These are phyloP conservation scores for Heloderma charlesbogerti DNA, from an alignment of 2,113 vertebrate genomes.

Conservation along the genomic window DNA sequence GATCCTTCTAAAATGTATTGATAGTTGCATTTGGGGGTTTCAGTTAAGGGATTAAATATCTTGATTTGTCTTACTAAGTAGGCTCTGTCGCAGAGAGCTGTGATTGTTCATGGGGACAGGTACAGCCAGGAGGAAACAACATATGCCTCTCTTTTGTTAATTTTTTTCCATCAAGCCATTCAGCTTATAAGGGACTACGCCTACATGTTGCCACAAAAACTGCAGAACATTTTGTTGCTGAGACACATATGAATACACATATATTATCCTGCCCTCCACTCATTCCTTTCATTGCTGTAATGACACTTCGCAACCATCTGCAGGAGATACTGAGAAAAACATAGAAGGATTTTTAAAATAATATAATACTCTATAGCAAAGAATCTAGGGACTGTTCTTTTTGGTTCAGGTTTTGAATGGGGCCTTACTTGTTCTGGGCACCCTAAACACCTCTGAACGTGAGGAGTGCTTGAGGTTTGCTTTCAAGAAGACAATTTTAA, in stretches of 20 bases:
- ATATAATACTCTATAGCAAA: not conserved
- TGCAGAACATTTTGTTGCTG: conserved; percentile 22
- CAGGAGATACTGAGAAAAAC: not conserved
- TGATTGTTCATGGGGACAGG: conserved; percentile 15
- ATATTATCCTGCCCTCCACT: conserved; percentile 24
- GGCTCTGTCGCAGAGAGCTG: not conserved
- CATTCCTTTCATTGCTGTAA: conserved; percentile 11
- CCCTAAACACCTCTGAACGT: no score
- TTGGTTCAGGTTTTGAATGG: not conserved
- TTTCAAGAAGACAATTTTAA: not conserved
- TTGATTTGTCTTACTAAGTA: conserved; percentile 46
- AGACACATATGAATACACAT: conserved; percentile 31
- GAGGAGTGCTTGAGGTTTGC: not conserved
- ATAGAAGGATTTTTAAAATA: not conserved
- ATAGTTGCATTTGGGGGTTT: not conserved
- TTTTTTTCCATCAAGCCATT: not conserved
- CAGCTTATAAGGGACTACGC: conserved; percentile 31
- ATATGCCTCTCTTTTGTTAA: conserved; percentile 4
- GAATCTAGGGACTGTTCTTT: not conserved
- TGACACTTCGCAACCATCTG: conserved; percentile 41
- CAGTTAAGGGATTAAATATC: conserved; percentile 43
- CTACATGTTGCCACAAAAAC: conserved; percentile 9
- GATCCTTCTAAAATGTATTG: not conserved
- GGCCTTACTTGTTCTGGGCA: not conserved
- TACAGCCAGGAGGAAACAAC: conserved; percentile 1